phyloP scores from a whole-genome alignment of 2,888 invertebrate genomes.

The Artemia sinica region DNA sequence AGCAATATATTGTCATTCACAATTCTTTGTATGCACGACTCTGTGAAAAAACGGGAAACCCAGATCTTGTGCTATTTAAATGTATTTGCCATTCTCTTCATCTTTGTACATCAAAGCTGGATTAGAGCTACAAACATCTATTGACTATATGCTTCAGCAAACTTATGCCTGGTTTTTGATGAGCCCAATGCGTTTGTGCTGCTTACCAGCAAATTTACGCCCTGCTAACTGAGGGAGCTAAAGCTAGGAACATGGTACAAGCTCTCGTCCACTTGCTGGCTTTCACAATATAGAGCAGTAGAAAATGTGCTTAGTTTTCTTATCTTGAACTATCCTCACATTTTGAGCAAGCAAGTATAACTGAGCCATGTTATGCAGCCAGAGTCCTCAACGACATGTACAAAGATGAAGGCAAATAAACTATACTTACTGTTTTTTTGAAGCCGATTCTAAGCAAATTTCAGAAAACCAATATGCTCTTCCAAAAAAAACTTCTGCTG shows the following conservation, averaged over 20 bases:
- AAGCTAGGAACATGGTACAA: conserved; percentile 25
- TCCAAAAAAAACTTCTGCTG: conserved; percentile 24
- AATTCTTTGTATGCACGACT: not conserved
- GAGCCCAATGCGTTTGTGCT: conserved; percentile 24
- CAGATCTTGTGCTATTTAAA: too few species aligned
- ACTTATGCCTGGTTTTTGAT: conserved; percentile 27
- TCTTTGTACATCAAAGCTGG: conserved; percentile 26
- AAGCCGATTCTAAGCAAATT: conserved; percentile 25
- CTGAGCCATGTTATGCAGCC: conserved; percentile 26
- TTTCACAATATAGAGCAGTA: conserved; percentile 26
- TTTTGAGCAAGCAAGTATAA: conserved; percentile 24
- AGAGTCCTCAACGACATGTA: conserved; percentile 25
- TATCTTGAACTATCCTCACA: conserved; percentile 26
- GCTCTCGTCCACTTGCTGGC: conserved; percentile 27
- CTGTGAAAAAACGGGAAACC: not conserved
- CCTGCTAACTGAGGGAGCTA: conserved; percentile 23
- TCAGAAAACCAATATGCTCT: conserved; percentile 24
- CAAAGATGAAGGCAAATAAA: conserved; percentile 24
- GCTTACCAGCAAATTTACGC: conserved; percentile 24
- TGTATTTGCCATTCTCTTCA: conserved; percentile 27
- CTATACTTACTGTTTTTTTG: conserved; percentile 26
- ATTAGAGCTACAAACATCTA: conserved; percentile 25
- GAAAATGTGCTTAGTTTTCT: conserved; percentile 26
- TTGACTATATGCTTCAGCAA: conserved; percentile 27
- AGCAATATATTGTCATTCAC: not conserved